phyloP scores from a whole-genome alignment of 2,797 vertebrate genomes.

The Pseudochirops corinnae region DNA sequence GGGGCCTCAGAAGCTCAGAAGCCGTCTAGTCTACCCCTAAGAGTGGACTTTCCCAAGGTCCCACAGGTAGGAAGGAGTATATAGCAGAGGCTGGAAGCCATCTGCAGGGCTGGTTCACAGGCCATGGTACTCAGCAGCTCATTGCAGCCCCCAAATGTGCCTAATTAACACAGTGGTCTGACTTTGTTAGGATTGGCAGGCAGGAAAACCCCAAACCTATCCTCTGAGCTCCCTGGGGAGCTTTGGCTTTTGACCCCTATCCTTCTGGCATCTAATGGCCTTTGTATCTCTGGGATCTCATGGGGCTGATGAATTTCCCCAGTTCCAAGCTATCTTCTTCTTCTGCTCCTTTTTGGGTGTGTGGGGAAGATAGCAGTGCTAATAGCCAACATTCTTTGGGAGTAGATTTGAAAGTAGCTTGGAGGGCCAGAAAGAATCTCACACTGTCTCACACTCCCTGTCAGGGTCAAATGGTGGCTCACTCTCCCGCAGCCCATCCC shows the following conservation, averaged over 20 bases:
- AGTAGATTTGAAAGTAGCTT: too few species aligned
- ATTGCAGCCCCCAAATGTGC: not conserved
- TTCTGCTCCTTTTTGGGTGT: not conserved
- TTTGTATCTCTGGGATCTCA: too few species aligned
- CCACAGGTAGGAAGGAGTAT: not conserved
- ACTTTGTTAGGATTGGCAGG: not conserved
- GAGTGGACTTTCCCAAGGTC: not conserved
- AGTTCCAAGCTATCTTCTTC: not conserved
- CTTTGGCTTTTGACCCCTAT: not conserved
- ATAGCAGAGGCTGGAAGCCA: not conserved
- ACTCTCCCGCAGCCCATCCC: too few species aligned
- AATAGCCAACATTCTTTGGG: not conserved
- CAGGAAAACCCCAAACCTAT: not conserved
- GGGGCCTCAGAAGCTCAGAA: not conserved
- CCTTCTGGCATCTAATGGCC: not conserved
- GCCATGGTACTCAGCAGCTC: too few species aligned
- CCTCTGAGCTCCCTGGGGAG: not conserved
- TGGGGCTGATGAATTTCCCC: not conserved
- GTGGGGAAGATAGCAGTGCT: too few species aligned
- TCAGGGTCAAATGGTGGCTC: not conserved
- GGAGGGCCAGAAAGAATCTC: not conserved
- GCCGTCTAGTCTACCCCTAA: not conserved
- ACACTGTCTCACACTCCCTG: not conserved
- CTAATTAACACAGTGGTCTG: not conserved
- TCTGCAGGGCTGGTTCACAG: not conserved